Base-by-base conservation (phyloP, 35 echinoderm and acorn worm genomes). In the Apostichopus parvimensis region DNA sequence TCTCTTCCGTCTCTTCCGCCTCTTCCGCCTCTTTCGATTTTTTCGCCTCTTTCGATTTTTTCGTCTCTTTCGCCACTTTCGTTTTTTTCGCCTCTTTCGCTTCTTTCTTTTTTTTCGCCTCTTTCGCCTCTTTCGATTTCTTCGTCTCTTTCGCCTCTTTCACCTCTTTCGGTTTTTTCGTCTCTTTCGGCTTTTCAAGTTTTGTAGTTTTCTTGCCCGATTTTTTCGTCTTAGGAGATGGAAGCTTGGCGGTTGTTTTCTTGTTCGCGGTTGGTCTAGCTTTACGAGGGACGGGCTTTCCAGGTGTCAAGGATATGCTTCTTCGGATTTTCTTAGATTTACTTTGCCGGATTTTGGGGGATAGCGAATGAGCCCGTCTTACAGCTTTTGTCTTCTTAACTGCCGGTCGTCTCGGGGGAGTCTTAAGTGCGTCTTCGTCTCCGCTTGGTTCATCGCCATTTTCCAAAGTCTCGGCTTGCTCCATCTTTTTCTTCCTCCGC, bases 271-370 rank as follows among this genome's bases (percentile, higher is more conserved):
- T 21, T 54, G 85, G n/a, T 87, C 57, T 87, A 17, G 6, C 34
- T n/a, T 87, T 87, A 6, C 62, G 57, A 9, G 57, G 20, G 7
- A 84, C 14, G 21, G 57, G 15, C 53, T n/a, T 84, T 20, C 57
- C 86, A 5, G 86, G 64, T 7, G 86, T 72, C 53, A 88, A 9
- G 11, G 86, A 88, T 26, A 88, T 52, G 68, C 86, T 88, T 18
- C 86, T 58, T 73, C 86, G 10, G 18, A 72, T 20, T 72, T 71
- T 72, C 28, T 88, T 88, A 9, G 86, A 88, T 73, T 88, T 88
- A 45, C 86, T 88, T 54, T 64, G 57, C 5, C 86, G 86, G 6
- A 73, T 1, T 88, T 88, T 88, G 13, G 86, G 86, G 1, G 86
- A 88, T 5, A 88, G 61, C 1, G 86, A 88, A 72, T 73, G 86